phyloP scores from a whole-genome alignment of 1,140 invertebrate species.

The Zaprionus tsacasi region DNA sequence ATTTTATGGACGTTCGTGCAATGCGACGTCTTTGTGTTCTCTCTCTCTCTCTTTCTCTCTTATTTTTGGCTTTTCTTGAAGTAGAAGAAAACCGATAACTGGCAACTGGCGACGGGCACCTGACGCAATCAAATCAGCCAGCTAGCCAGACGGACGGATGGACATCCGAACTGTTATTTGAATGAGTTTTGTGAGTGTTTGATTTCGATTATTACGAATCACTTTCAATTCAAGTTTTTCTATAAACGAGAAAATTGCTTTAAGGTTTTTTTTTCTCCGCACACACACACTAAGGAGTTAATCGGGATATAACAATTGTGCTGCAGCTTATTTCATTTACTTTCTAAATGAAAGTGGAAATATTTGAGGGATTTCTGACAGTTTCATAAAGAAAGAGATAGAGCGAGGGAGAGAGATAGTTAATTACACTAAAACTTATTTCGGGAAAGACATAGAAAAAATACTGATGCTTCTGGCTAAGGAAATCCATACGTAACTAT shows the following conservation, averaged over 20 bases:
- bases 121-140: conserved; percentile 59
- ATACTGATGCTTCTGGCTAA: no score
- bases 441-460: no score
- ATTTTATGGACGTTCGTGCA: conserved; percentile 43
- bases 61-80: conserved; percentile 26
- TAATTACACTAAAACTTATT: no score
- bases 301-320: conserved; percentile 13
- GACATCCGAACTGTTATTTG: conserved; percentile 32
- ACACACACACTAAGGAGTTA: conserved; percentile 10
- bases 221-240: conserved; percentile 38
- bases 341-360: no score
- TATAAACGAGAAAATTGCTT: conserved; percentile 24
- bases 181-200: conserved; percentile 61
- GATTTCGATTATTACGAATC: conserved; percentile 67
- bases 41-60: not conserved
- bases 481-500: no score
- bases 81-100: conserved; percentile 2
- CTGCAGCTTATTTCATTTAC: not conserved
- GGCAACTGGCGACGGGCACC: conserved; percentile 23
- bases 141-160: conserved; percentile 30
- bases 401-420: no score
- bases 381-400: no score
- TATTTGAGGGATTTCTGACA: no score
- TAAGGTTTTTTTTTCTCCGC: conserved; percentile 9
- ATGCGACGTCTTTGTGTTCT: conserved; percentile 35